Evolutionary conservation across 2,113 vertebrate genomes (phyloP), one percentile per base, ranked within the genome.

Genomic region (Falco punctatus): DNA sequence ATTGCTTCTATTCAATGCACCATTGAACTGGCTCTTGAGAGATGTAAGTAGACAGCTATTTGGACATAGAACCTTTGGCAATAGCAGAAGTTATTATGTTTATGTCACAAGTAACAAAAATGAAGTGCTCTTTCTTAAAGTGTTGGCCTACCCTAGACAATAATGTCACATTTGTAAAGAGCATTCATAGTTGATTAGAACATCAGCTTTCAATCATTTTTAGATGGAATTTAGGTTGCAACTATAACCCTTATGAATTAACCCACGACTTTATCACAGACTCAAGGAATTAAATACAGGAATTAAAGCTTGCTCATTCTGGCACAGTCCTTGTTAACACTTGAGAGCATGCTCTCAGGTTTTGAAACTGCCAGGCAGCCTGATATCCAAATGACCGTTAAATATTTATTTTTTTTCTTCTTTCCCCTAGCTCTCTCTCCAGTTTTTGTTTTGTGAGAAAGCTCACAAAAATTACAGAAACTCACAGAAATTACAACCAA

Each of bases 41-140:
- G 54, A 15, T 44, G 6, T 4, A 69, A 91, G 71, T 1, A 75
- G 88, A 81, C 61, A 92, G 88, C 48, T 84, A 5, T 27, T 4
- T 49, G 69, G 49, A 81, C 73, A 26, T 3, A 35, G 54, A 54
- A 42, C 2, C 81, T 87, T 40, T n/a, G 62, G 57, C 49, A 79
- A 58, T 19, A 81, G 61, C 49, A 84, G 33, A 86, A 84, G 10
- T 69, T 73, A 51, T 4, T 77, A 73, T 52, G 77, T 91, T 94
- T 94, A 21, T 92, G 86, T 66, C 92, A 87, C 52, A 33, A 70
- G 22, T 12, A 44, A 89, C 80, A 94, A 87, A 87, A 87, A 58
- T 2, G 2, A 91, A 52, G 22, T 57, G n/a, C 55, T 93, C 13
- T 1, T 75, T 54, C 81, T 83, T 40, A 54, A 87, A 58, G n/a